Evolutionary conservation across 2,888 invertebrate genomes (phyloP).

Genomic region (Agonopterix alstromeriana): DNA sequence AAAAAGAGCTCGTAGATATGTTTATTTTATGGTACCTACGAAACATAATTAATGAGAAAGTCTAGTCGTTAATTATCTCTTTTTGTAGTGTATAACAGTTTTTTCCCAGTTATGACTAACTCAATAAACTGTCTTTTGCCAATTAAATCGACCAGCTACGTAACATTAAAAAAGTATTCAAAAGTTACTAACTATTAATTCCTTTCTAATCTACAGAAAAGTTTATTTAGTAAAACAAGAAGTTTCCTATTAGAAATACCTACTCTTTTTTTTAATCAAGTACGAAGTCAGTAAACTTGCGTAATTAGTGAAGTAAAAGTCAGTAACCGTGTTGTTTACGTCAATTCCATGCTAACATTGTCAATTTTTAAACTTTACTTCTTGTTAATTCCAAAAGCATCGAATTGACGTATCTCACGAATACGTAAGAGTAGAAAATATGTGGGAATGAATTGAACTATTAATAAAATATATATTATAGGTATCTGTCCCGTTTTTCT

Average conservation of each 20-base stretch:
- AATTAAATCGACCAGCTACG: no score
- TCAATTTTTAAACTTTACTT: slow-evolving; percentile 25
- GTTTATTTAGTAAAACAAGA: no score
- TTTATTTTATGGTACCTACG: no score
- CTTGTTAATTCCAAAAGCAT: slow-evolving; percentile 14
- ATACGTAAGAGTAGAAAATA: slow-evolving; percentile 33
- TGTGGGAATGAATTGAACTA: slow-evolving; percentile 28
- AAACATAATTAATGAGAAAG: no score
- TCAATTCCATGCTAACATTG: slow-evolving; percentile 33
- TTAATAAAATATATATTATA: slow-evolving; percentile 26
- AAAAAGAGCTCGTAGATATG: no score
- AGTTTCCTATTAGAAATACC: background rate
- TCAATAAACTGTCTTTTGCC: no score
- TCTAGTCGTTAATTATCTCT: no score
- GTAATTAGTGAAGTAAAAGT: slow-evolving; percentile 24
- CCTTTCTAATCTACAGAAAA: no score
- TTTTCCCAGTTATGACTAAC: no score
- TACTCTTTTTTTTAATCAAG: slow-evolving; percentile 12
- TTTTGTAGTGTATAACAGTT: no score
- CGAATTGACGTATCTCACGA: slow-evolving; percentile 47
- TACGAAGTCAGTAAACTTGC: slow-evolving; percentile 24
- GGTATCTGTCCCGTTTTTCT: slow-evolving; percentile 53
- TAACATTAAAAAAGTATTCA: no score
- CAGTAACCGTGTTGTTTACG: slow-evolving; percentile 29
- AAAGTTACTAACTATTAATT: no score